These are phyloP conservation scores for Leptinotarsa defecta DNA, from an alignment of 1,140 invertebrate genomes.

Conservation along the genomic window DNA sequence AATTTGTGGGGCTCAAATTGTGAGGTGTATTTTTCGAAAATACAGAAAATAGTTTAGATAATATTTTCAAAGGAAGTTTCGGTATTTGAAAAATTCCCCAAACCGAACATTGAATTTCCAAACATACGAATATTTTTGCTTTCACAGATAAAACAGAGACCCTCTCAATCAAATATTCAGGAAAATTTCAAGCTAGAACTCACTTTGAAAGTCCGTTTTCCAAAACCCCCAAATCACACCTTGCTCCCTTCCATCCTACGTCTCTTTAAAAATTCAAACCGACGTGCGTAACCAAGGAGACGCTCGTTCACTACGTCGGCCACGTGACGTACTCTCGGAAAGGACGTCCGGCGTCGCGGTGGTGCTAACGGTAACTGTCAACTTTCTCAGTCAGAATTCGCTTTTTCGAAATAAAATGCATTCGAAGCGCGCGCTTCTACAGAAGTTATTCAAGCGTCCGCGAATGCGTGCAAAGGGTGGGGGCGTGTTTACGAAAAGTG, in stretches of 20 bases:
- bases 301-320: not conserved
- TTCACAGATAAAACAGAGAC: too few relatives aligned
- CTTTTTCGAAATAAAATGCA: constrained; percentile 12
- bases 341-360: constrained; percentile 4
- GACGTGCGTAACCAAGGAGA: not conserved
- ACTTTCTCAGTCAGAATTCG: constrained; percentile 6
- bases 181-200: not conserved
- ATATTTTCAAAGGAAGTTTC: too few relatives aligned
- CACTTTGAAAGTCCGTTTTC: not conserved
- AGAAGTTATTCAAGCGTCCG: not conserved
- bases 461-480: too few relatives aligned
- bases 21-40: too few relatives aligned
- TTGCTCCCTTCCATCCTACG: not conserved
- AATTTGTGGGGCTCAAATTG: too few relatives aligned
- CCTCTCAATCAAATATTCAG: too few relatives aligned
- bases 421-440: not conserved
- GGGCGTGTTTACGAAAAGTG: not conserved
- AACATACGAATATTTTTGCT: too few relatives aligned
- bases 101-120: too few relatives aligned
- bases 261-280: not conserved
- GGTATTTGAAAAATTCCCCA: too few relatives aligned
- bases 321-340: not conserved
- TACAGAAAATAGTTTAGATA: too few relatives aligned
- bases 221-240: not conserved
- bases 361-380: constrained; percentile 6